Evolutionary conservation across 2,888 invertebrate species (phyloP), one percentile per base, ranked within the genome.

Genomic region (Tanypteryx hageni): DNA sequence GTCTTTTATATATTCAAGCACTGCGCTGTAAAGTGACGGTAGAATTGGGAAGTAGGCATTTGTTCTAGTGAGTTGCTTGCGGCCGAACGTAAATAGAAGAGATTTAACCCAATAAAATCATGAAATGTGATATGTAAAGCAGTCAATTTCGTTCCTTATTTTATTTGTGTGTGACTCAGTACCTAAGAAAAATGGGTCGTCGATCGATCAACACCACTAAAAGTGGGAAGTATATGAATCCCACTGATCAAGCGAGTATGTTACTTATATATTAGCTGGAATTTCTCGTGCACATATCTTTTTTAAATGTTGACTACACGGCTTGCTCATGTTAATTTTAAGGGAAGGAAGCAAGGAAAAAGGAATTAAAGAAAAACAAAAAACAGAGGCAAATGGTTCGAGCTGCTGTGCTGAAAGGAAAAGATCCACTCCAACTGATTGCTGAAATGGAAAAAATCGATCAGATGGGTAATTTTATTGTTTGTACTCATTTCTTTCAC

Each of bases 151-250:
- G 44, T 44, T 44, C 44, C 44, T 44, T 44, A 44, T 44, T 44
- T 44, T 44, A 44, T 44, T 44, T 44, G 44, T 86, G 13, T 57
- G 57, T 57, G 27, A 22, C 56, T 57, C 10, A 86, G 5, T 18
- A 11, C 22, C 11, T 18, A 57, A 57, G 86, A 93, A 97, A 96
- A 94, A 99, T 99, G 99, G 99, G 99, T 92, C 97, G 99, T 92
- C 96, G 99, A 94, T 99, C 99, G 83, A 99, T 99, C 94, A 99
- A 99, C 96, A 99, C 99, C 97, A 99, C 99, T 92, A 99, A 99
- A 96, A 99, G 99, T 98, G 99, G 99, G 95, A 99, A 99, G 97
- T 99, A 99, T 94, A 99, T 99, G 99, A 99, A 99, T 95, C 99
- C 99, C 81, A 99, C 99, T 9, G 99, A 99, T 95, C 99, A 99